Evolutionary conservation across 2,113 vertebrate genomes (phyloP), one percentile per base, ranked within the genome.

Genomic region (Eulacestoma nigropectus): DNA sequence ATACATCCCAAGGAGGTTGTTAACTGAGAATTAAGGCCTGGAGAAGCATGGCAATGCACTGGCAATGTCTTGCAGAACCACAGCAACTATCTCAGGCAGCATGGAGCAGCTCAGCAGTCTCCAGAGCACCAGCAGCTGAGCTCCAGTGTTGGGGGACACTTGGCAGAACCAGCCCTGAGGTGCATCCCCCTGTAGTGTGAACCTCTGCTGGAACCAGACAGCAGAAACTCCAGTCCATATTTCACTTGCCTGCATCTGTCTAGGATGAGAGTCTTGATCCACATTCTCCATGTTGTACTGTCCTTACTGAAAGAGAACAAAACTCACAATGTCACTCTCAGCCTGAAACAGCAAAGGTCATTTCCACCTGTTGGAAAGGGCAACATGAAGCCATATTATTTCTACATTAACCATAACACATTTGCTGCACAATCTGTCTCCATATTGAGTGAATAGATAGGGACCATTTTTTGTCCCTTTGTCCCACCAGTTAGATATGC

Each of bases 121-220:
- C 19, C 50, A 73, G 47, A 83, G 49, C 30, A 80, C 30, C 32
- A 68, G 13, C 46, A 82, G n/a, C 37, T 81, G 60, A 78, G 16
- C 5, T 78, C 18, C 21, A 10, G 4, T 11, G 13, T 3, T 18
- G 17, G 4, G 21, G 6, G 2, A 21, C 1, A 2, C 25, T 74
- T 46, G 30, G 56, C 21, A 85, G 35, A 85, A 79, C 4, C 30
- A 75, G 65, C 29, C n/a, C 11, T n/a, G 62, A 72, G 33, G 21
- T 72, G 19, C 52, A 26, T n/a, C 82, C 20, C 37, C 32, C 55
- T 37, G 18, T 35, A 81, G 16, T 8, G 14, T 50, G 50, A 90
- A 60, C 32, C 16, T 65, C 60, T 87, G 19, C 42, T 67, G 56
- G 44, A 92, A 59, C 22, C 37, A 76, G 62, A 27, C 14, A 69